phyloP scores from a whole-genome alignment of 2,797 vertebrate genomes.

The Parambassis ranga region DNA sequence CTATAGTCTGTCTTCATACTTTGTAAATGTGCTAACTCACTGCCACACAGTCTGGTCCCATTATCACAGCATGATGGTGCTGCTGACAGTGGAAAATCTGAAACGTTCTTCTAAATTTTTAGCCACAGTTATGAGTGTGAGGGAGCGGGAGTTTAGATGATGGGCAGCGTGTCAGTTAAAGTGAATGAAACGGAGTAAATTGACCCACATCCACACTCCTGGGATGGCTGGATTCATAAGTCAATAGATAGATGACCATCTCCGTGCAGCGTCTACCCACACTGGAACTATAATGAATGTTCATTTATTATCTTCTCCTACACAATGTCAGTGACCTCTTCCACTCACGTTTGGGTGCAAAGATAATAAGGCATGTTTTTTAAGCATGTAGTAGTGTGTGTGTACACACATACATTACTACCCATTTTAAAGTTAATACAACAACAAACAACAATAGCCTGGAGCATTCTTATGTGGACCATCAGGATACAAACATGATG shows the following conservation, averaged over 20 bases:
- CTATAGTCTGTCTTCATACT: background rate
- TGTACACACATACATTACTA: background rate
- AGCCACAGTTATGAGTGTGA: no score
- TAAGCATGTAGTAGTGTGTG: background rate
- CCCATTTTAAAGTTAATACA: background rate
- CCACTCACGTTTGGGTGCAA: background rate
- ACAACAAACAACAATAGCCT: background rate
- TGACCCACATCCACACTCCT: background rate
- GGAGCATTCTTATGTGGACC: background rate
- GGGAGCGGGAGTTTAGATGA: background rate
- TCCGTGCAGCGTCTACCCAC: background rate
- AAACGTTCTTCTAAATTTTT: no score
- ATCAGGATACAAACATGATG: background rate
- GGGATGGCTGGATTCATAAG: slow-evolving; percentile 12
- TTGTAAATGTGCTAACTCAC: no score
- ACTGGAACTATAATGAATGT: background rate
- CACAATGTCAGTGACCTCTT: slow-evolving; percentile 1
- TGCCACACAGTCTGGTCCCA: no score
- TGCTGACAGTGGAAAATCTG: no score
- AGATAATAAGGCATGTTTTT: background rate
- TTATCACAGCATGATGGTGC: no score
- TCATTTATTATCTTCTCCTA: slow-evolving; percentile 25
- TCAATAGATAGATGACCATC: background rate
- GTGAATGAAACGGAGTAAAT: background rate
- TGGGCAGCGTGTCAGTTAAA: background rate